phyloP scores from a whole-genome alignment of 2,797 vertebrate species.

The Bradypodion pumilum region DNA sequence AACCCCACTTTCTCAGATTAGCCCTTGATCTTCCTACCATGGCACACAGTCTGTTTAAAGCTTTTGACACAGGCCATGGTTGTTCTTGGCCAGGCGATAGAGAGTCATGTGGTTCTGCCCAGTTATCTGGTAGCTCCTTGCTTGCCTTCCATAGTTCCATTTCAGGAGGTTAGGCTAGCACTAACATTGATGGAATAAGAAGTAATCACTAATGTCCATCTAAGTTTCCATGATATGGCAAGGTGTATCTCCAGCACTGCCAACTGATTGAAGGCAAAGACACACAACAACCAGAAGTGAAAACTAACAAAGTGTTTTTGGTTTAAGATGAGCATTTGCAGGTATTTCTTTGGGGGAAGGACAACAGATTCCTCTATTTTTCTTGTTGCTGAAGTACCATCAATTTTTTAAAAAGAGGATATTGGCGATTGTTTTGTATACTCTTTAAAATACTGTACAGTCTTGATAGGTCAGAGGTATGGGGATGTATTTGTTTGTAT shows the following conservation, averaged over 20 bases:
- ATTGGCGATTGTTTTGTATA: background rate
- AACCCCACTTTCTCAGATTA: too few relatives aligned
- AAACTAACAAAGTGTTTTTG: slow-evolving; percentile 3
- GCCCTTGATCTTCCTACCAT: too few relatives aligned
- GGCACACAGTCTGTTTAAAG: too few relatives aligned
- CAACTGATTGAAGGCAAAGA: slow-evolving; percentile 1
- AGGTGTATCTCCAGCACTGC: background rate
- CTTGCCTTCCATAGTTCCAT: too few relatives aligned
- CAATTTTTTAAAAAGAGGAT: background rate
- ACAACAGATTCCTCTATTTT: background rate
- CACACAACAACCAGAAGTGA: background rate
- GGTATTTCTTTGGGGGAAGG: too few relatives aligned
- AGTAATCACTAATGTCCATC: background rate
- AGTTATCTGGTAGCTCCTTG: too few relatives aligned
- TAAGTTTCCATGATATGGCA: background rate
- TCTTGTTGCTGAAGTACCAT: background rate
- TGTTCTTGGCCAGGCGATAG: too few relatives aligned
- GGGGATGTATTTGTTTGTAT: fast-evolving
- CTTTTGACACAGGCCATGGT: too few relatives aligned
- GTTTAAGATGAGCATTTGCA: slow-evolving; percentile 7
- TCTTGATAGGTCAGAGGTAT: background rate
- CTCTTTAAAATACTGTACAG: background rate
- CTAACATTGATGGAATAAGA: background rate
- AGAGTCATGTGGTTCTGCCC: too few relatives aligned
- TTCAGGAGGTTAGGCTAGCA: background rate